Conservation (phyloP, 1,140 invertebrate genomes). For the Phthorimaea operculella region DNA sequence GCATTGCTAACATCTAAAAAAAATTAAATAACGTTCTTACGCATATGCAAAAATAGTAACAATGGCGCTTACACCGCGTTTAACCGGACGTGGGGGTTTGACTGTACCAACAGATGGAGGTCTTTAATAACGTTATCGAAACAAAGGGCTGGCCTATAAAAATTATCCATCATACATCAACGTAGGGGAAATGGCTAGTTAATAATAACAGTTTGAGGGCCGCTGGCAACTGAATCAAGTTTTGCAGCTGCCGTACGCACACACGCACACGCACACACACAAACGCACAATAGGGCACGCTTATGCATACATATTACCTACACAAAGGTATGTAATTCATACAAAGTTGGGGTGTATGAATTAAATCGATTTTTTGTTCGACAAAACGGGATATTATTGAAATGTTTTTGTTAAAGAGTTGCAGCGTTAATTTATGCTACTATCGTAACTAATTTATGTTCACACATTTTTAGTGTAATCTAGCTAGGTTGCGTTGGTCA, state of each 20-base stretch:
- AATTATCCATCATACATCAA: background rate
- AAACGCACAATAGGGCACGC: slow-evolving; percentile 1
- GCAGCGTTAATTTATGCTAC: background rate
- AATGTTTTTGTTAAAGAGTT: background rate
- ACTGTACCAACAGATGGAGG: too few species aligned
- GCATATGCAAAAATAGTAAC: too few species aligned
- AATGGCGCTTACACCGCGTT: too few species aligned
- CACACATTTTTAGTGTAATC: too few species aligned
- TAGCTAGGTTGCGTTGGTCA: too few species aligned
- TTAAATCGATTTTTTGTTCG: background rate
- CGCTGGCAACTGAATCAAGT: slow-evolving; percentile 44
- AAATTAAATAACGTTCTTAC: too few species aligned
- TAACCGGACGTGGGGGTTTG: too few species aligned
- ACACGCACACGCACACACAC: slow-evolving; percentile 9
- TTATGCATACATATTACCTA: slow-evolving; percentile 2
- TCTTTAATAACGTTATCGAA: too few species aligned
- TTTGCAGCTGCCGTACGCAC: slow-evolving; percentile 53
- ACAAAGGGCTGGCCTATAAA: background rate
- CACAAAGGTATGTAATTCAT: background rate
- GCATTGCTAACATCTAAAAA: too few species aligned
- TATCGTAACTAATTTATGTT: background rate
- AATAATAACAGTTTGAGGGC: slow-evolving; percentile 55
- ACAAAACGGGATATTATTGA: background rate
- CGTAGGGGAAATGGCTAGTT: slow-evolving; percentile 1
- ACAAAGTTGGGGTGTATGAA: background rate